Evolutionary conservation across 2,797 vertebrate species (phyloP).

Genomic region (Peromyscus aztecus): DNA sequence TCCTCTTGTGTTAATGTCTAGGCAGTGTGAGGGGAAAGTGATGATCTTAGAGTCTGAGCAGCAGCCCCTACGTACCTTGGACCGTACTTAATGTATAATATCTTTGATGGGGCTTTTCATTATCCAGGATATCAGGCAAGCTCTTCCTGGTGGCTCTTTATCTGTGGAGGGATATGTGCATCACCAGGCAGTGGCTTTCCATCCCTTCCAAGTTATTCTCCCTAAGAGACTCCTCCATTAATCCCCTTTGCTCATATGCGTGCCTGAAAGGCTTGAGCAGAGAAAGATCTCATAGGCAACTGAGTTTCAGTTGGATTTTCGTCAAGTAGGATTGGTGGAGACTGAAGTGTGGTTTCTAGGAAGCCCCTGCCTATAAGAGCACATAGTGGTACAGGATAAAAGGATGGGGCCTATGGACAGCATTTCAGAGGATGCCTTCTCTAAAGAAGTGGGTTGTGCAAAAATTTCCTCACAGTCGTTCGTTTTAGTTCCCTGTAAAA

Average conservation of each 20-base stretch:
- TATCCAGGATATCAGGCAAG: accelerated
- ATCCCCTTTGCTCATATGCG: neutral
- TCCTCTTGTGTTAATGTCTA: neutral
- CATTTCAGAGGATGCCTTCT: neutral
- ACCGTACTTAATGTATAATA: too few species aligned
- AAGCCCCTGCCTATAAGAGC: neutral
- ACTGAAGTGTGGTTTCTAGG: neutral
- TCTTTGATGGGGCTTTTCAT: neutral
- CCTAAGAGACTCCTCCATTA: neutral
- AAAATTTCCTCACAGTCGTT: neutral
- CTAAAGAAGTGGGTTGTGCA: neutral
- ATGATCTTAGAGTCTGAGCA: accelerated
- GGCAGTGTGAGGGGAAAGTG: neutral
- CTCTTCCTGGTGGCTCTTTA: too few species aligned
- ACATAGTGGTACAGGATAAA: accelerated
- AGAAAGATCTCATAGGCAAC: neutral
- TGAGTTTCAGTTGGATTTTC: neutral
- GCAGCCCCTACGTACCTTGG: neutral
- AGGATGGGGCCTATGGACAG: neutral
- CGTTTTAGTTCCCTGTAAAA: neutral
- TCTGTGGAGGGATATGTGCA: neutral
- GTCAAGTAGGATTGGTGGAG: neutral
- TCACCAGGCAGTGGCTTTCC: neutral
- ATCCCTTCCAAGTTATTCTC: neutral
- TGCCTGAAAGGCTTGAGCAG: neutral